Conservation (phyloP, 2,888 invertebrate species). For the Scelioninae gen. 2 region DNA sequence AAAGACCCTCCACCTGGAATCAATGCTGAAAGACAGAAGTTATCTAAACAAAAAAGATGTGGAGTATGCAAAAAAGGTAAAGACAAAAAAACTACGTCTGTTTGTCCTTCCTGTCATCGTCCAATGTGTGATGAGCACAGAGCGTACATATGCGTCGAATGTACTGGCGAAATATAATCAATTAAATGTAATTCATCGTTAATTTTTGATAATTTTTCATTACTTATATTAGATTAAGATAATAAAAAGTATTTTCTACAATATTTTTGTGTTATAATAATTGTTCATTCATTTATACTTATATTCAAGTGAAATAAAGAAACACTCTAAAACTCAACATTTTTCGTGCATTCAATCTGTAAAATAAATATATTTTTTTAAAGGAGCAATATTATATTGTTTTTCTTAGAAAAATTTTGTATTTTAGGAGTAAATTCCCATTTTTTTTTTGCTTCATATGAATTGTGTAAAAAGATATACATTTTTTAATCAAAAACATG, state of each 20-base stretch:
- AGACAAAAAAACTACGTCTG: slow-evolving; percentile 41
- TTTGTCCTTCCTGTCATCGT: slow-evolving; percentile 40
- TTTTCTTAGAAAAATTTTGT: not conserved
- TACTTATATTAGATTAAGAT: not conserved
- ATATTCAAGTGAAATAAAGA: not conserved
- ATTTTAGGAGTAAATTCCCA: not conserved
- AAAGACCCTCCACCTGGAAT: not conserved
- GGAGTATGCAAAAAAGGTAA: slow-evolving; percentile 24
- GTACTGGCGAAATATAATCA: slow-evolving; percentile 19
- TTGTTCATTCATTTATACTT: not conserved
- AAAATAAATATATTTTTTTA: slow-evolving; percentile 6
- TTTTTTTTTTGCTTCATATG: no score
- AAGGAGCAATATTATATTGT: not conserved
- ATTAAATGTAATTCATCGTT: no score
- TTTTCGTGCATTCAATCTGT: not conserved
- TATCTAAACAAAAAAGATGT: slow-evolving; percentile 26
- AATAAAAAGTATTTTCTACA: not conserved
- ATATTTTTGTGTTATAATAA: not conserved
- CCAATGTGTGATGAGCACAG: slow-evolving; percentile 53
- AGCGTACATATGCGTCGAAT: slow-evolving; percentile 41
- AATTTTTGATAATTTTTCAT: no score
- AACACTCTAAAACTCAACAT: not conserved
- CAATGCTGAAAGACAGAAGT: not conserved
- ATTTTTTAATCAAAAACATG: no score
- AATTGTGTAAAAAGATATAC: no score